phyloP scores from a whole-genome alignment of 37 sponge, comb jelly and placozoan species.

The Geodia barretti region DNA sequence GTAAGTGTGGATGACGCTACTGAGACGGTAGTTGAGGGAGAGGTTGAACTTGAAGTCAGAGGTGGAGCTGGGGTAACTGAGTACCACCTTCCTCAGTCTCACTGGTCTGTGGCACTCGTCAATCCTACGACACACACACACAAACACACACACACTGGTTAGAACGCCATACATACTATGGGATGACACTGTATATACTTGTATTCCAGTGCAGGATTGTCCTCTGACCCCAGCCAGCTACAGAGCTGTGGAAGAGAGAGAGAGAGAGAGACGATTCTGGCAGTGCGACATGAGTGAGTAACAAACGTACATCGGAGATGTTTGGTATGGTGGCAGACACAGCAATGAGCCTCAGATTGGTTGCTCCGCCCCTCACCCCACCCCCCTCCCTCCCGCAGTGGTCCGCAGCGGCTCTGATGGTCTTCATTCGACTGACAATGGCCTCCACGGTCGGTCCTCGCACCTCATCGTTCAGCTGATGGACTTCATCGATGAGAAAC shows the following conservation, averaged over 20 bases:
- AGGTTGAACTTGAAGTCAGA: constrained; percentile 95
- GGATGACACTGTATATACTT: neutral
- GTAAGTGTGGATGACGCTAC: constrained; percentile 88
- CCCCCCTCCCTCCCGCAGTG: neutral
- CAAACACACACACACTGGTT: neutral
- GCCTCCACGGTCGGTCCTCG: constrained; percentile 98
- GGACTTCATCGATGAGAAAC: constrained; percentile 97
- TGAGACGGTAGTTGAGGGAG: constrained; percentile 90
- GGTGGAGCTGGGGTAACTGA: constrained; percentile 79
- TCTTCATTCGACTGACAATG: constrained; percentile 98
- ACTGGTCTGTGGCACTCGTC: constrained; percentile 98
- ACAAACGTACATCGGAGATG: constrained; percentile 78
- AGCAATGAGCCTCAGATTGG: constrained; percentile 85
- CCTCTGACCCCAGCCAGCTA: constrained; percentile 88
- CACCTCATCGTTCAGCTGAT: constrained; percentile 91
- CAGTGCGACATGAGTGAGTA: no score
- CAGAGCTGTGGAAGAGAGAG: neutral
- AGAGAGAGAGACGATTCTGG: neutral
- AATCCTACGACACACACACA: constrained; percentile 55
- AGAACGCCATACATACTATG: neutral
- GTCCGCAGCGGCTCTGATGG: constrained; percentile 70
- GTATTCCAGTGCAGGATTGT: constrained; percentile 53
- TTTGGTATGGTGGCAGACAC: constrained; percentile 99
- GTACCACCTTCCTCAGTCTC: constrained; percentile 86
- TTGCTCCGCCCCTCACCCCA: constrained; percentile 2